Conservation (phyloP, 1,140 invertebrate species). For the Zeugodacus cucurbitae region DNA sequence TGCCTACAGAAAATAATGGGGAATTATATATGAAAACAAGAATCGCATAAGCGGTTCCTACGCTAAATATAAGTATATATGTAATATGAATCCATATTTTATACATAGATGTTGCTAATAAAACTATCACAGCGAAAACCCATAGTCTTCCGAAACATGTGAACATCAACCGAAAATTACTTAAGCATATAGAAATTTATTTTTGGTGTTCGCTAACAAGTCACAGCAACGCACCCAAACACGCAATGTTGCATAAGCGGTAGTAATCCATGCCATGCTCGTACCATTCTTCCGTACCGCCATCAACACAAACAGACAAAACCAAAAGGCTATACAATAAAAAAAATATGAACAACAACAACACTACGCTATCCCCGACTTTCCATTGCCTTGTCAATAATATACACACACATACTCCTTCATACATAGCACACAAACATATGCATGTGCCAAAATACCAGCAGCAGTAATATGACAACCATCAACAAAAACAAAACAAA, state of each 20-base stretch:
- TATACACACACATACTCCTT: neutral
- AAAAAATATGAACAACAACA: neutral
- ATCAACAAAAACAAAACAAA: neutral
- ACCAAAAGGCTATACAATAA: neutral
- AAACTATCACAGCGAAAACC: too few species aligned
- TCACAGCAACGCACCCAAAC: neutral
- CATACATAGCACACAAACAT: neutral
- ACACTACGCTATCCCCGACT: neutral
- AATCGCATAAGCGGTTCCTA: too few species aligned
- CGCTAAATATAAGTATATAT: too few species aligned
- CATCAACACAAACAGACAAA: neutral
- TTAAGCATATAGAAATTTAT: conserved; percentile 11
- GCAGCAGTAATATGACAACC: neutral
- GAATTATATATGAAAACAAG: too few species aligned
- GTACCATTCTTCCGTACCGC: neutral
- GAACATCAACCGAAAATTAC: neutral
- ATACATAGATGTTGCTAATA: too few species aligned
- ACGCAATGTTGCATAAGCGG: conserved; percentile 3
- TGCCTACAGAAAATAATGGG: too few species aligned
- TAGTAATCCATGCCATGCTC: neutral
- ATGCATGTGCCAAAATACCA: neutral
- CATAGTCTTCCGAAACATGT: too few species aligned
- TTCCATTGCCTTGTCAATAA: conserved; percentile 13
- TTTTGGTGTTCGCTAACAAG: neutral
- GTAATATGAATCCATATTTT: too few species aligned